Conservation (phyloP, 37 sponge, comb jelly and placozoan species). For the Oscarella lobularis region DNA sequence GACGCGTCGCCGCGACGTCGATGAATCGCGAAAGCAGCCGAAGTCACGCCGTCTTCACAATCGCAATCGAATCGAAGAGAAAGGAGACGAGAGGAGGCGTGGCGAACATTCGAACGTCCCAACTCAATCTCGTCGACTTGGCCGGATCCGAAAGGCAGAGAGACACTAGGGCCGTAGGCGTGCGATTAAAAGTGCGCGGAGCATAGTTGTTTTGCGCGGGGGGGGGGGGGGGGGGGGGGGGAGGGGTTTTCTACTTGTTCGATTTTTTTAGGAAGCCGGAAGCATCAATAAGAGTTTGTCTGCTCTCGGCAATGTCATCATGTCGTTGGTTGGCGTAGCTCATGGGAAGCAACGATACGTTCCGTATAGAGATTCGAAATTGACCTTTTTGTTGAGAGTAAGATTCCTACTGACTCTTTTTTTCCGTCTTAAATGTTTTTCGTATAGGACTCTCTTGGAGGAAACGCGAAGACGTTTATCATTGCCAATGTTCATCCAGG, state of each 20-base stretch:
- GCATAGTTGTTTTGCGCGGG: too few species aligned
- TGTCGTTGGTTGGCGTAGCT: conserved; percentile 65
- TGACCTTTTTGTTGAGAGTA: conserved; percentile 75
- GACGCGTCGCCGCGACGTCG: conserved; percentile 71
- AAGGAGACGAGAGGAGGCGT: conserved; percentile 39
- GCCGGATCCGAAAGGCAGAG: conserved; percentile 81
- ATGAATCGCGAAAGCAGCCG: conserved; percentile 88
- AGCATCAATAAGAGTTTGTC: conserved; percentile 77
- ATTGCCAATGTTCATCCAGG: conserved; percentile 78
- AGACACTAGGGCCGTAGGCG: conserved; percentile 51
- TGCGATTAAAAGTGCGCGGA: conserved; percentile 51
- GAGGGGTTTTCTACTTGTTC: too few species aligned
- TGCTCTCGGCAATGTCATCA: conserved; percentile 74
- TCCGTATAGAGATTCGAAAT: conserved; percentile 79
- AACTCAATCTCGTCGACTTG: conserved; percentile 66
- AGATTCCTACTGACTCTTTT: neutral
- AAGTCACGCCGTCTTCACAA: conserved; percentile 79
- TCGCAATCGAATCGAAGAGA: conserved; percentile 69
- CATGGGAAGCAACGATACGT: conserved; percentile 67
- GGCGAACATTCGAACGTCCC: conserved; percentile 58
- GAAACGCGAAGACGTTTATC: conserved; percentile 72
- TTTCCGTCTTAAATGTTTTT: neutral
- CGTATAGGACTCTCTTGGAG: conserved; percentile 72
- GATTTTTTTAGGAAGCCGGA: conserved; percentile 60
- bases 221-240: too few species aligned